A percentile compares a stretch with the other conserved stretches of the same genome.
Evolutionary conservation across 2,113 vertebrate genomes (phyloP).

Genomic region (Rousettus leschenaultii): DNA sequence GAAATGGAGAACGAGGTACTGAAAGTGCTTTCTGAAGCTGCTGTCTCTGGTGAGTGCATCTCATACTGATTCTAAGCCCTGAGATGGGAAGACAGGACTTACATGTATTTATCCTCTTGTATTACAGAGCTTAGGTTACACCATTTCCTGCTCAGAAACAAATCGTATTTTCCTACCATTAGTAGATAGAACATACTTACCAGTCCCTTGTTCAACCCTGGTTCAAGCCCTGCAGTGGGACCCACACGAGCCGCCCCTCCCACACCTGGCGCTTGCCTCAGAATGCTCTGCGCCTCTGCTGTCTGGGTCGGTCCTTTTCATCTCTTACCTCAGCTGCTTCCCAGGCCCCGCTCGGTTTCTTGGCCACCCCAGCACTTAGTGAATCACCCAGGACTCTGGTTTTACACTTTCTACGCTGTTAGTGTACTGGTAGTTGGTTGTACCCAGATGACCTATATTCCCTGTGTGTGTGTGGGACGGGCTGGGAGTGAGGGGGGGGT

Average conservation of each 20-base stretch:
- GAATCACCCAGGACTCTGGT: background rate
- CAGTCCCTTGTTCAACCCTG: background rate
- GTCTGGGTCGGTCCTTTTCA: background rate
- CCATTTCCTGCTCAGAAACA: background rate
- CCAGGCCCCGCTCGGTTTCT: background rate
- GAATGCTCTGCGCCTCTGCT: background rate
- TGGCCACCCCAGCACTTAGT: background rate
- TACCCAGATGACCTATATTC: rapidly evolving
- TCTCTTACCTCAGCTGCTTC: background rate
- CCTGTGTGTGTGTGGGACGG: rapidly evolving
- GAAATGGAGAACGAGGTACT: slow-evolving; percentile 93
- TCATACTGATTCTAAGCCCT: background rate
- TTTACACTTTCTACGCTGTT: background rate
- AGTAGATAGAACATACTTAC: background rate
- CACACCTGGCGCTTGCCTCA: background rate
- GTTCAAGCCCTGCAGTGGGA: rapidly evolving
- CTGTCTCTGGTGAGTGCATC: slow-evolving; percentile 85
- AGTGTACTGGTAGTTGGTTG: background rate
- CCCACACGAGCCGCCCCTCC: rapidly evolving
- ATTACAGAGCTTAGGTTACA: background rate
- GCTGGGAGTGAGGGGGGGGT: background rate
- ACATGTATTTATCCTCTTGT: background rate
- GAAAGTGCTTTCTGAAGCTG: slow-evolving; percentile 89
- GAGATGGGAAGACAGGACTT: background rate
- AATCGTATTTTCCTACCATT: background rate